Percentiles rank a stretch among this genome's conserved stretches.
phyloP scores from a whole-genome alignment of 2,797 vertebrate species.

The Vireo griseus region DNA sequence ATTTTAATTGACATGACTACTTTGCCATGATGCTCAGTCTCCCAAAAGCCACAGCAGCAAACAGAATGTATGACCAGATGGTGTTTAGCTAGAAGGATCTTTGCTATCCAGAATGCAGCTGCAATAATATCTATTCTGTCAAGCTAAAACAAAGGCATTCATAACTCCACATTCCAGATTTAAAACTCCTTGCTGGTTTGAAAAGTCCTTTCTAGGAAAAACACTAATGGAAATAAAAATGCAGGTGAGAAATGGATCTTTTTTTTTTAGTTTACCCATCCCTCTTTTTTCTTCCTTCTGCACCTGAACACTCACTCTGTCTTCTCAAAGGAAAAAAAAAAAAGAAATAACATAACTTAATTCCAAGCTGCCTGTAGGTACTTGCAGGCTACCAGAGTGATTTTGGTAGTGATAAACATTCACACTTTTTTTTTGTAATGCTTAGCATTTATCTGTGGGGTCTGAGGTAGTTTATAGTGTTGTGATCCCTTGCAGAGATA shows the following conservation, averaged over 20 bases:
- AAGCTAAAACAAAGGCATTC: constrained; percentile 56
- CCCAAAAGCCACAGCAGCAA: constrained; percentile 59
- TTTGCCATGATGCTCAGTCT: constrained; percentile 47
- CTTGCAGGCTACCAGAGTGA: neutral
- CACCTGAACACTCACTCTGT: neutral
- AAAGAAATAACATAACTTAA: neutral
- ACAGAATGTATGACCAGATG: constrained; percentile 53
- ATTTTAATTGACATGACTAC: constrained; percentile 50
- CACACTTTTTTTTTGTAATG: neutral
- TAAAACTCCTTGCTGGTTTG: constrained; percentile 43
- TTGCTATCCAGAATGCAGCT: constrained; percentile 16
- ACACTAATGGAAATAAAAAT: constrained; percentile 21
- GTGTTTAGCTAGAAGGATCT: constrained; percentile 51
- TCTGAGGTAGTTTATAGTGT: neutral
- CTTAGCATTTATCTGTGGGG: neutral
- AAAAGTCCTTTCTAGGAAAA: neutral
- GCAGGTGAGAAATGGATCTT: neutral
- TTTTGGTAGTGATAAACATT: neutral
- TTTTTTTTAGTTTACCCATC: neutral
- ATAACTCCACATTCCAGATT: constrained; percentile 36
- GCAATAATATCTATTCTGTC: constrained; percentile 47
- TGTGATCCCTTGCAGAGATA: neutral
- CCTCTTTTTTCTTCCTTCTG: neutral
- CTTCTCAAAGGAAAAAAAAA: neutral
- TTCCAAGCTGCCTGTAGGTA: neutral